phyloP scores from a whole-genome alignment of 2,113 vertebrate species.

The Sphaerodactylus townsendi region DNA sequence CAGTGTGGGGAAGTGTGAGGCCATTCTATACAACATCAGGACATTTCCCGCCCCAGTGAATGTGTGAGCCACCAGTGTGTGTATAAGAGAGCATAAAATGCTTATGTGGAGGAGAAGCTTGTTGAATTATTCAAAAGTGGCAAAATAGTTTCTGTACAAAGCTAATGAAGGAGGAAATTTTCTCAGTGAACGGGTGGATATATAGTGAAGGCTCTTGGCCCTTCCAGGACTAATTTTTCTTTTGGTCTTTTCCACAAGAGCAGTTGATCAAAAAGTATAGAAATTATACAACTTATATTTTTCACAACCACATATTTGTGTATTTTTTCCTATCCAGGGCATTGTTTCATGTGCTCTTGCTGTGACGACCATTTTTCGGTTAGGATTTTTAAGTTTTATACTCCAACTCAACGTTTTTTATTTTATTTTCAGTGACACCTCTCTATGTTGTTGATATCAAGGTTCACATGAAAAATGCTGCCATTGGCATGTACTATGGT shows the following conservation, averaged over 20 bases:
- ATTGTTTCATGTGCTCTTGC: background rate
- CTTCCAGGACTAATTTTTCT: no score
- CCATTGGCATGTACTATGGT: background rate
- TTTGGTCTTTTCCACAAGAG: background rate
- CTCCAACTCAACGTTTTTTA: slow-evolving; percentile 30
- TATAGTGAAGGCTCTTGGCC: no score
- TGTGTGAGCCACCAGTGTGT: background rate
- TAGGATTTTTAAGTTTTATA: slow-evolving; percentile 32
- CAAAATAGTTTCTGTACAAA: background rate
- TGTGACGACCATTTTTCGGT: background rate
- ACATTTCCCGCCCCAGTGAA: background rate
- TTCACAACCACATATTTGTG: slow-evolving; percentile 43
- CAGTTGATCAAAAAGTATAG: slow-evolving; percentile 8
- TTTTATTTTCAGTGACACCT: fast-evolving
- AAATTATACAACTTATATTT: slow-evolving; percentile 37
- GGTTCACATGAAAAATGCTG: background rate
- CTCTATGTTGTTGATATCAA: no score
- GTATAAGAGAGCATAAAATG: background rate
- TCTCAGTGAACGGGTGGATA: background rate
- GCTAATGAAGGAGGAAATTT: background rate
- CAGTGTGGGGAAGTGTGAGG: background rate
- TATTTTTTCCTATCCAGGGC: slow-evolving; percentile 41
- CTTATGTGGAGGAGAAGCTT: background rate
- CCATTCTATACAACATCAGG: background rate
- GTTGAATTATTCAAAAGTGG: background rate